phyloP scores from a whole-genome alignment of 2,888 invertebrate species.

The Pilophorus perplexus region DNA sequence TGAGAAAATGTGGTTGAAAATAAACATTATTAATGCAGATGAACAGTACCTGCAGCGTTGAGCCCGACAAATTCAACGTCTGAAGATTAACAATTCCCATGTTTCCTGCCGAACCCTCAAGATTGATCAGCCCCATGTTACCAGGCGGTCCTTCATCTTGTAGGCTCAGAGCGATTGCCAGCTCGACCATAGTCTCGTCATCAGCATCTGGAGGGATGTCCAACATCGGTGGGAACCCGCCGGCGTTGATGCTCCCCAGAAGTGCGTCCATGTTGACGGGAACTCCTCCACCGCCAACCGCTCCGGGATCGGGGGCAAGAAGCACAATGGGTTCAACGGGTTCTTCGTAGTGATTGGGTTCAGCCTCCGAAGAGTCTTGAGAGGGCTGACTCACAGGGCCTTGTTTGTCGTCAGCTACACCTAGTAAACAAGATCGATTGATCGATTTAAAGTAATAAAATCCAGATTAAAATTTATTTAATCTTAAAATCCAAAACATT shows the following conservation, averaged over 20 bases:
- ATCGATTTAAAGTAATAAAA: too few species aligned
- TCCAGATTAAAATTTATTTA: too few species aligned
- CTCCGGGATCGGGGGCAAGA: slow-evolving; percentile 59
- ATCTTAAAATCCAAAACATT: too few species aligned
- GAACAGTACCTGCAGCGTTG: slow-evolving; percentile 51
- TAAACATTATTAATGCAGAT: neutral
- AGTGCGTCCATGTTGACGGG: slow-evolving; percentile 53
- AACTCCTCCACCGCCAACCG: slow-evolving; percentile 48
- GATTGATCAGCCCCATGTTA: slow-evolving; percentile 51
- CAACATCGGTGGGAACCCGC: slow-evolving; percentile 69
- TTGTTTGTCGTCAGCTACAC: slow-evolving; percentile 52
- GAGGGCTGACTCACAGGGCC: slow-evolving; percentile 53
- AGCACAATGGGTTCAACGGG: slow-evolving; percentile 62
- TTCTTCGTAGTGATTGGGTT: slow-evolving; percentile 60
- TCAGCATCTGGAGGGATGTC: slow-evolving; percentile 93
- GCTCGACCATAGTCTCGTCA: slow-evolving; percentile 94
- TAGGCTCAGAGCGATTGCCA: slow-evolving; percentile 90
- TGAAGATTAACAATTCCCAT: slow-evolving; percentile 52
- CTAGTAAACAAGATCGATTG: too few species aligned
- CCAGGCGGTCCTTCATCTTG: slow-evolving; percentile 58
- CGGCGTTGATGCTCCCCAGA: slow-evolving; percentile 52
- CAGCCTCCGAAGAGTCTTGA: slow-evolving; percentile 55
- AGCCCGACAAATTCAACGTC: slow-evolving; percentile 52
- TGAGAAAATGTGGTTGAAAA: neutral
- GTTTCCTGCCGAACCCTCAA: slow-evolving; percentile 42